phyloP scores from a whole-genome alignment of 2,888 invertebrate genomes.

The Drosophila anomalata region DNA sequence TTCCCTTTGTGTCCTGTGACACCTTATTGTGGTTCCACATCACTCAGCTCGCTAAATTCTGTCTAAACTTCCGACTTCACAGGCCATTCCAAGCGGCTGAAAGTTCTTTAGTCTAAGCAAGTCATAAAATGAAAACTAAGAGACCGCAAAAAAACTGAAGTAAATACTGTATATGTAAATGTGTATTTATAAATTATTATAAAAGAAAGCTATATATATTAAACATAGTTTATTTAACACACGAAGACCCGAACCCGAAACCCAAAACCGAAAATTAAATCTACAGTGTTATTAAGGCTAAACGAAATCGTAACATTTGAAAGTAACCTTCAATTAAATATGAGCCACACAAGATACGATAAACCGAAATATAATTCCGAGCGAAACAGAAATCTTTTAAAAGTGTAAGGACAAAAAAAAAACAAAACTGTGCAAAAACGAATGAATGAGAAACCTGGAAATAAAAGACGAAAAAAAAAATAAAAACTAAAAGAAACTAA shows the following conservation, averaged over 20 bases:
- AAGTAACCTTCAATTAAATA: slow-evolving; percentile 80
- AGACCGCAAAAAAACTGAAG: slow-evolving; percentile 58
- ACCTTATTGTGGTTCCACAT: slow-evolving; percentile 24
- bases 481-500: slow-evolving; percentile 64
- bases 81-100: slow-evolving; percentile 33
- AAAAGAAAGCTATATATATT: slow-evolving; percentile 40
- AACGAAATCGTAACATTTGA: slow-evolving; percentile 61
- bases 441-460: slow-evolving; percentile 52
- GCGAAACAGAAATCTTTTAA: slow-evolving; percentile 54
- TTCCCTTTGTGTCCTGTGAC: slow-evolving; percentile 7
- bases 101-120: slow-evolving; percentile 54
- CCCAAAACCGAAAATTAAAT: slow-evolving; percentile 47
- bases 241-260: background rate
- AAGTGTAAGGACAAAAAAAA: slow-evolving; percentile 50
- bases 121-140: slow-evolving; percentile 30
- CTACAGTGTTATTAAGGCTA: slow-evolving; percentile 75
- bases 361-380: slow-evolving; percentile 26
- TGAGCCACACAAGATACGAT: slow-evolving; percentile 51
- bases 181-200: slow-evolving; percentile 70
- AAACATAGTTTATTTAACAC: slow-evolving; percentile 50
- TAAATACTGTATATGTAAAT: slow-evolving; percentile 79
- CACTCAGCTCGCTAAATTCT: slow-evolving; percentile 19
- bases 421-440: slow-evolving; percentile 52
- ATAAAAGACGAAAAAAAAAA: slow-evolving; percentile 41
- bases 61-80: slow-evolving; percentile 37